Percentiles rank a stretch among this genome's conserved stretches.
These are phyloP conservation scores for Elysia chlorotica DNA, from an alignment of 1,140 invertebrate species.

Conservation along the genomic window DNA sequence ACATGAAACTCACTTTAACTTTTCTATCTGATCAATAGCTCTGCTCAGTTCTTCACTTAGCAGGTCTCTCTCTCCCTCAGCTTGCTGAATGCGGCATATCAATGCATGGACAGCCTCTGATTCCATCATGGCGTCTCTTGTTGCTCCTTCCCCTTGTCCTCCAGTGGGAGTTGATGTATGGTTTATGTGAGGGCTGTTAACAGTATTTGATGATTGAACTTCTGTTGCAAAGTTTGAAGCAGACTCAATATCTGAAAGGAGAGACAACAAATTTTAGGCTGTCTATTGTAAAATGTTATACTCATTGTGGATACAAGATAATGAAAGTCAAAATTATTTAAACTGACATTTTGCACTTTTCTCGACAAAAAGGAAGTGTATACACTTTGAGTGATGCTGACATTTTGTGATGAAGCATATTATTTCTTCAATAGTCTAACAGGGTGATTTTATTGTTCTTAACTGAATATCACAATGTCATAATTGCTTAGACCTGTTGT, in stretches of 20 bases:
- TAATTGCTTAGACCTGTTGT: too few relatives aligned
- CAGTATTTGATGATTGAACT: neutral
- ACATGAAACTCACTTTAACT: conserved; percentile 39
- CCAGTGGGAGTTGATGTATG: neutral
- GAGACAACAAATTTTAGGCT: neutral
- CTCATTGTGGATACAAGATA: too few relatives aligned
- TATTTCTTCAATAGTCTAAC: too few relatives aligned
- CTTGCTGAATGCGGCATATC: neutral
- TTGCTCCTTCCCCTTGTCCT: neutral
- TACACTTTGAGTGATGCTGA: neutral
- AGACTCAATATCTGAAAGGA: conserved; percentile 24
- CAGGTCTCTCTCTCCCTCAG: conserved; percentile 5
- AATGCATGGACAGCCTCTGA: conserved; percentile 16
- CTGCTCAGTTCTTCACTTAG: conserved; percentile 37
- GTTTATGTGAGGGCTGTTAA: neutral
- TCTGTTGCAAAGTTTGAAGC: conserved; percentile 5
- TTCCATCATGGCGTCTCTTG: neutral
- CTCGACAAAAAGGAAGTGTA: too few relatives aligned
- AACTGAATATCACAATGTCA: too few relatives aligned
- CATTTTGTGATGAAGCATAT: too few relatives aligned
- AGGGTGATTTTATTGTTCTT: too few relatives aligned
- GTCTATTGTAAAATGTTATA: neutral
- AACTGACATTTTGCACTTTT: neutral
- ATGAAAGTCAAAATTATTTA: too few relatives aligned
- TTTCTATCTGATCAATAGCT: conserved; percentile 42